Evolutionary conservation across 2,113 vertebrate species (phyloP).

Genomic region (Lucifuga dentata): DNA sequence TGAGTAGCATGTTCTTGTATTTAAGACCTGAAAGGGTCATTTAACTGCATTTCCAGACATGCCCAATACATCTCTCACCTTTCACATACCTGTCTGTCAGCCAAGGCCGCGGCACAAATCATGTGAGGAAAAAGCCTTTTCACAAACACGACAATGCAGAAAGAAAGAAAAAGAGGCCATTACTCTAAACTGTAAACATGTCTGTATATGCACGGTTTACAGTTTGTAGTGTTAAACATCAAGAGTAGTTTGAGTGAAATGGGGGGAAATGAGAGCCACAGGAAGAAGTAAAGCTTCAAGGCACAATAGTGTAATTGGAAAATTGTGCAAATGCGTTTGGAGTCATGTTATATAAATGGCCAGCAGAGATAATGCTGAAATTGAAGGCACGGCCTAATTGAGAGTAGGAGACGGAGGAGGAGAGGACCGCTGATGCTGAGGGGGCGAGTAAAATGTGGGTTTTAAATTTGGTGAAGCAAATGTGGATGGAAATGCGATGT

Average conservation of each 20-base stretch:
- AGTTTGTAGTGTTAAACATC: constrained; percentile 72
- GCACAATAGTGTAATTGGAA: constrained; percentile 80
- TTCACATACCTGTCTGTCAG: constrained; percentile 32
- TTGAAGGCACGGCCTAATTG: constrained; percentile 77
- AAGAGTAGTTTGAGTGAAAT: constrained; percentile 71
- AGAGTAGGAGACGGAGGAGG: constrained; percentile 68
- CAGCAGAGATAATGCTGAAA: constrained; percentile 76
- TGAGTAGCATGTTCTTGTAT: neutral
- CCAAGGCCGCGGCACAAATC: constrained; percentile 1
- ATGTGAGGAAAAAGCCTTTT: constrained; percentile 2
- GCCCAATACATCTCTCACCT: neutral
- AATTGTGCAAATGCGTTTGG: constrained; percentile 80
- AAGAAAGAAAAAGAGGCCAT: constrained; percentile 17
- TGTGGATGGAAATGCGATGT: constrained; percentile 75
- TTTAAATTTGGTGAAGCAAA: constrained; percentile 76
- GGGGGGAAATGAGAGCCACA: constrained; percentile 63
- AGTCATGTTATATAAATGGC: constrained; percentile 80
- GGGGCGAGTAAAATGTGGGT: constrained; percentile 63
- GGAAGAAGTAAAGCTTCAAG: constrained; percentile 72
- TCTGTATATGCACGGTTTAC: constrained; percentile 44
- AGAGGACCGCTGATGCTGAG: constrained; percentile 61
- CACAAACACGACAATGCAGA: constrained; percentile 15
- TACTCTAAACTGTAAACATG: constrained; percentile 38
- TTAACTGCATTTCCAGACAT: neutral
- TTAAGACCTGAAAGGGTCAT: neutral